A percentile compares a stretch with the other conserved stretches of the same genome.
These are phyloP conservation scores for Pseudomyrmex flavicornis DNA, from an alignment of 1,140 invertebrate species.

Conservation along the genomic window DNA sequence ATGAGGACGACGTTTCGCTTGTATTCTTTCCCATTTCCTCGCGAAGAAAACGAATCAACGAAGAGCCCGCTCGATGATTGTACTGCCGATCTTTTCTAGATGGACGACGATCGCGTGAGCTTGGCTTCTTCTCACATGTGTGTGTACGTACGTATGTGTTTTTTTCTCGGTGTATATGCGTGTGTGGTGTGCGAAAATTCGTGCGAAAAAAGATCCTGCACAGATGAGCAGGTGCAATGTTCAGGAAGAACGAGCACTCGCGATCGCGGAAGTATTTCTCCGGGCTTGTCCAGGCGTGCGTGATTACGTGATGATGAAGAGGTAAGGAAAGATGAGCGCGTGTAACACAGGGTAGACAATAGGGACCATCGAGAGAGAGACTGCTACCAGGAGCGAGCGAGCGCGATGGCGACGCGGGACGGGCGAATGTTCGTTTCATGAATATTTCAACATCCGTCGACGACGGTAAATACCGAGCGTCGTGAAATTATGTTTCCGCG, in stretches of 20 bases:
- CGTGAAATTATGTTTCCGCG: constrained; percentile 68
- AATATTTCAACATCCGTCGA: constrained; percentile 78
- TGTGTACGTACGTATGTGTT: constrained; percentile 1
- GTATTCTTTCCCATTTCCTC: constrained; percentile 11
- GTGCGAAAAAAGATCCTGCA: not conserved
- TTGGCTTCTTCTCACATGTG: constrained; percentile 45
- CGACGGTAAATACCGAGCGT: constrained; percentile 75
- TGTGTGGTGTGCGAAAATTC: not conserved
- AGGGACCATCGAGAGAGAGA: constrained; percentile 75
- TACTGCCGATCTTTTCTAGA: constrained; percentile 27
- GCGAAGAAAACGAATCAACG: constrained; percentile 56
- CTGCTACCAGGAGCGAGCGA: constrained; percentile 34
- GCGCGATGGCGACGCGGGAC: constrained; percentile 5
- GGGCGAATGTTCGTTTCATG: constrained; percentile 76
- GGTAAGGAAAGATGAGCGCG: constrained; percentile 63
- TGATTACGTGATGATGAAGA: constrained; percentile 50
- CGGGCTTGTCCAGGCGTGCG: constrained; percentile 45
- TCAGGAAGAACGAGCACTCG: constrained; percentile 16
- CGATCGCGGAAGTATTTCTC: constrained; percentile 1
- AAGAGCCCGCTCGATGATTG: constrained; percentile 51
- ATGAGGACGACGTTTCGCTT: constrained; percentile 28
- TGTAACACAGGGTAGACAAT: constrained; percentile 78
- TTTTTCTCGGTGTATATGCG: not conserved
- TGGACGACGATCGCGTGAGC: constrained; percentile 35
- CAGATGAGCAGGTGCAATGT: constrained; percentile 28